A percentile compares a stretch with the other conserved stretches of the same genome.
Conservation (phyloP, 2,888 invertebrate species). For the Cotesia congregata region DNA sequence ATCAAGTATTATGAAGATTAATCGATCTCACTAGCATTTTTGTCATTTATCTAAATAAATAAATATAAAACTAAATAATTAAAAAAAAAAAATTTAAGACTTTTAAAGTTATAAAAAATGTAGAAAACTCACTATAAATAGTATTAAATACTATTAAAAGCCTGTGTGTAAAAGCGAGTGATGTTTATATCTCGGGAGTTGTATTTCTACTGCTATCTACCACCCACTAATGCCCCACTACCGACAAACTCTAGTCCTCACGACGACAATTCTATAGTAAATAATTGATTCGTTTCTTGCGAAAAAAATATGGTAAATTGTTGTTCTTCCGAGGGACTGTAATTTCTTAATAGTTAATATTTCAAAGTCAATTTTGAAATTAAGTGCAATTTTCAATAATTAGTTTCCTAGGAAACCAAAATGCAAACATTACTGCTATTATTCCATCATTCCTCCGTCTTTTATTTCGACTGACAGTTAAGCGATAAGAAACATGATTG, state of each 20-base stretch:
- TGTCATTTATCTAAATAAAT: background rate
- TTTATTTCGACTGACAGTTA: background rate
- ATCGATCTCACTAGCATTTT: background rate
- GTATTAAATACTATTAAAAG: background rate
- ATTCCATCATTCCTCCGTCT: background rate
- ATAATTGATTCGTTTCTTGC: background rate
- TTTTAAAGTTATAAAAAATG: background rate
- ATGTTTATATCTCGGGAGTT: background rate
- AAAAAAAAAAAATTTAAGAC: background rate
- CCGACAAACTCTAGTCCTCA: background rate
- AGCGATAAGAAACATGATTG: background rate
- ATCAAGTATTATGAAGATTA: no score
- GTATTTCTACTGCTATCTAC: background rate
- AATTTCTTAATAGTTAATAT: background rate
- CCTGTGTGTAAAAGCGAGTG: background rate
- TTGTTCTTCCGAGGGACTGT: background rate
- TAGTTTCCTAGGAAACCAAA: background rate
- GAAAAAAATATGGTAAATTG: background rate
- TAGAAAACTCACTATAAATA: background rate
- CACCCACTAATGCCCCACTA: background rate
- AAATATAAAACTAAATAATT: no score
- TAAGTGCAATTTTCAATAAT: background rate
- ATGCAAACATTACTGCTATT: background rate
- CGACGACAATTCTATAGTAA: background rate
- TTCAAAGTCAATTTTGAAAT: background rate